phyloP scores from a whole-genome alignment of 1,140 invertebrate species.

The Ceratoteleas bidentatus region DNA sequence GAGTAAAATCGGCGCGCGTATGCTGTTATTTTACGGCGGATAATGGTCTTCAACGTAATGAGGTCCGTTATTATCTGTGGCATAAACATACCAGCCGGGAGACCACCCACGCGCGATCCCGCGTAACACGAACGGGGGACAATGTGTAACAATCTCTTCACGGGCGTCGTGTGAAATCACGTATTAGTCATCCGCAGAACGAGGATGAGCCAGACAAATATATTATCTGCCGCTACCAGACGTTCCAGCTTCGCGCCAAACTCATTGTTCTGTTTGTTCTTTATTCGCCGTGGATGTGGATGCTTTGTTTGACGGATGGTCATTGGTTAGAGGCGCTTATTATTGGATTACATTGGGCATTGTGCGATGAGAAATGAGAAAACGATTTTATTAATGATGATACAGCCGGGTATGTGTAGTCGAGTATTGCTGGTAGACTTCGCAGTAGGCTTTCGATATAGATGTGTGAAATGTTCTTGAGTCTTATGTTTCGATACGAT shows the following conservation, averaged over 20 bases:
- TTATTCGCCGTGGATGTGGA: no score
- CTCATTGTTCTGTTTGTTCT: slow-evolving; percentile 49
- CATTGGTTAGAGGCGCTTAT: no score
- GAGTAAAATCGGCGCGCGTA: slow-evolving; percentile 22
- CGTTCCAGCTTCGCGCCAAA: slow-evolving; percentile 56
- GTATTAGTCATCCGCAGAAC: slow-evolving; percentile 75
- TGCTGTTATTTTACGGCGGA: slow-evolving; percentile 41
- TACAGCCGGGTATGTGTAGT: no score
- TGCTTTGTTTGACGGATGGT: no score
- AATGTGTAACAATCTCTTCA: slow-evolving; percentile 79
- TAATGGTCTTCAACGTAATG: slow-evolving; percentile 64
- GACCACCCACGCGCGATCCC: slow-evolving; percentile 71
- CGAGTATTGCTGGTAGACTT: no score
- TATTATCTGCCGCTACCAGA: slow-evolving; percentile 41
- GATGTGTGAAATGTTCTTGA: no score
- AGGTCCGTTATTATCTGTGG: slow-evolving; percentile 60
- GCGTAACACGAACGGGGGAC: slow-evolving; percentile 73
- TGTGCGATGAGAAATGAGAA: no score
- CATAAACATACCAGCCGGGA: slow-evolving; percentile 65
- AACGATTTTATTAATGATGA: no score
- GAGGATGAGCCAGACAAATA: slow-evolving; percentile 68
- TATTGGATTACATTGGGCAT: no score
- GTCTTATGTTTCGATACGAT: no score
- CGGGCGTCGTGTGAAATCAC: slow-evolving; percentile 76
- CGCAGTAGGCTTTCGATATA: no score